These are phyloP conservation scores for Caenorhabditis wallacei DNA, from an alignment of 2,888 invertebrate genomes.

Conservation along the genomic window DNA sequence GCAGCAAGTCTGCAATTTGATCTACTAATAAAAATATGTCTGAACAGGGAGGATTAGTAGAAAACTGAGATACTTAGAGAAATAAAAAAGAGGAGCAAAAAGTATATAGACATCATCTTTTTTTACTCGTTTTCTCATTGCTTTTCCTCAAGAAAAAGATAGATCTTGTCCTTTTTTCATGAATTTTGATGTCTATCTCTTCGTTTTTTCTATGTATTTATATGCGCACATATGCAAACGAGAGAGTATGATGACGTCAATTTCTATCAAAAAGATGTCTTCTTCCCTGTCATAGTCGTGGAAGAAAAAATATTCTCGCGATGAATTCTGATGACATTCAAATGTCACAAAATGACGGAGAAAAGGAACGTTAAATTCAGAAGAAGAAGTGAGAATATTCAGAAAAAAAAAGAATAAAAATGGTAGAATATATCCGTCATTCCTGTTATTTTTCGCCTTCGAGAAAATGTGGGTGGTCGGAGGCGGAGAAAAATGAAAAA, in stretches of 20 bases:
- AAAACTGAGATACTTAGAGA: constrained; percentile 43
- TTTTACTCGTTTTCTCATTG: constrained; percentile 9
- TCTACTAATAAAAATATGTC: constrained; percentile 41
- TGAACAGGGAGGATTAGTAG: constrained; percentile 17
- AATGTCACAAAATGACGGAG: constrained; percentile 3
- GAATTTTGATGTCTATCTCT: constrained; percentile 63
- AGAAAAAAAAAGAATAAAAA: constrained; percentile 15
- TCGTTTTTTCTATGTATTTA: constrained; percentile 46
- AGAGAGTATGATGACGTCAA: constrained; percentile 52
- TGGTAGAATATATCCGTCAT: constrained; percentile 18
- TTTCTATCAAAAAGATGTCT: constrained; percentile 43
- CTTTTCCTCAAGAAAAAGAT: constrained; percentile 30
- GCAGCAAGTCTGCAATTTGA: constrained; percentile 68
- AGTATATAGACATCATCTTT: constrained; percentile 31
- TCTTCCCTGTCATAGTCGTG: constrained; percentile 7
- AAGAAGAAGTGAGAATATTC: neutral
- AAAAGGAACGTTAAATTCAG: neutral
- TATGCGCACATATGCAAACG: constrained; percentile 59
- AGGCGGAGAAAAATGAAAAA: constrained; percentile 22
- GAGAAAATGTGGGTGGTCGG: constrained; percentile 20
- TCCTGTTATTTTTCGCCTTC: constrained; percentile 7
- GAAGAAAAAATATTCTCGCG: neutral
- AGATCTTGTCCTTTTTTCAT: constrained; percentile 46
- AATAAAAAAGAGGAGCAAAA: constrained; percentile 46
- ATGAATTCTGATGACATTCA: constrained; percentile 38